A percentile compares a stretch with the other conserved stretches of the same genome.
phyloP scores from a whole-genome alignment of 1,140 invertebrate genomes.

The Drosophila kohkoa region DNA sequence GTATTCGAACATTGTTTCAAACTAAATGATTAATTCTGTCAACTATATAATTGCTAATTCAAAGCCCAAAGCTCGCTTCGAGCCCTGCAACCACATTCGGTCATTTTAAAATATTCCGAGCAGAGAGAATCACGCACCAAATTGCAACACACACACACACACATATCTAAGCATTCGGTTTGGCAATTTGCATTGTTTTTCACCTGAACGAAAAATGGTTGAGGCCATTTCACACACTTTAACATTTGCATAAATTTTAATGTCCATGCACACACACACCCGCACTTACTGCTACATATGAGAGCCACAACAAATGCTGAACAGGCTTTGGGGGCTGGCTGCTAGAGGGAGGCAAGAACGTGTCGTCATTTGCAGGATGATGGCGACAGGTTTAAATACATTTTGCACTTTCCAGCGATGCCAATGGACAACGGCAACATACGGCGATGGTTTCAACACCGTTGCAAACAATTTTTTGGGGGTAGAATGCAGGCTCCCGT shows the following conservation, averaged over 20 bases:
- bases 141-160: not conserved
- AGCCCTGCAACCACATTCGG: slow-evolving; percentile 14
- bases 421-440: slow-evolving; percentile 30
- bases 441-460: slow-evolving; percentile 17
- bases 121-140: slow-evolving; percentile 12
- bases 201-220: slow-evolving; percentile 36
- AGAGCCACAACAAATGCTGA: slow-evolving; percentile 40
- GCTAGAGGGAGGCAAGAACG: not conserved
- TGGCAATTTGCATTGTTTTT: slow-evolving; percentile 47
- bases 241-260: slow-evolving; percentile 35
- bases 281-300: not conserved
- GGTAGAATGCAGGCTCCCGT: slow-evolving; percentile 13
- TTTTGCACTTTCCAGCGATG: slow-evolving; percentile 36
- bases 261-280: slow-evolving; percentile 16
- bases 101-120: slow-evolving; percentile 33
- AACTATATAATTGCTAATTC: slow-evolving; percentile 29
- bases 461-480: slow-evolving; percentile 40
- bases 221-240: slow-evolving; percentile 23
- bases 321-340: not conserved
- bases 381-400: slow-evolving; percentile 56
- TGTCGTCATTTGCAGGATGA: slow-evolving; percentile 3
- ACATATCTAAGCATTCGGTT: slow-evolving; percentile 13
- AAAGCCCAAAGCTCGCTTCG: slow-evolving; percentile 1
- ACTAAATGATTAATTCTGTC: slow-evolving; percentile 17
- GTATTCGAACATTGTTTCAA: slow-evolving; percentile 2